Conservation (phyloP, 2,888 invertebrate species). For the Cyrtodaria siliqua region DNA sequence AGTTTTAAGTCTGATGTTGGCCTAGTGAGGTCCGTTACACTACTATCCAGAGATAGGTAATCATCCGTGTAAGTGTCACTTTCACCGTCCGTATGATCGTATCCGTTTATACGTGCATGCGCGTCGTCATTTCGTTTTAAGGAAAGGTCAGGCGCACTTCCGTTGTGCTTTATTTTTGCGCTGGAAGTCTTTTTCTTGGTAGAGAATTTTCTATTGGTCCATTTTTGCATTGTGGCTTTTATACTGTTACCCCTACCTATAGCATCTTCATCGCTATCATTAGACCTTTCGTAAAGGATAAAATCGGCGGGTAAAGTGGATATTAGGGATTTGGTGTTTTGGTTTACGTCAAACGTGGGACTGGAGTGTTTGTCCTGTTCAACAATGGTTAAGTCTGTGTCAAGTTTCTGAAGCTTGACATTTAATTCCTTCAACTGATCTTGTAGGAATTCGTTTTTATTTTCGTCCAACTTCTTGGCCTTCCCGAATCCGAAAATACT, state of each 20-base stretch:
- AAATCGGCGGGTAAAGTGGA: neutral
- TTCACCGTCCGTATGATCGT: constrained; percentile 12
- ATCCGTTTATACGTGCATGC: constrained; percentile 19
- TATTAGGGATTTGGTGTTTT: constrained; percentile 50
- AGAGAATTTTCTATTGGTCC: constrained; percentile 73
- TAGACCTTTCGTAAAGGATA: no score
- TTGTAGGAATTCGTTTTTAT: constrained; percentile 66
- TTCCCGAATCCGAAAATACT: constrained; percentile 73
- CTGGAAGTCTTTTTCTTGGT: constrained; percentile 53
- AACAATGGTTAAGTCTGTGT: constrained; percentile 63
- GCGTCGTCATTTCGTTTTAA: constrained; percentile 46
- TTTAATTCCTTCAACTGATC: constrained; percentile 69
- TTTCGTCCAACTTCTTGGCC: constrained; percentile 68
- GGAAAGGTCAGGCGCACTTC: constrained; percentile 40
- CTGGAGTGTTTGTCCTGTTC: constrained; percentile 38
- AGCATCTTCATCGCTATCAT: constrained; percentile 17
- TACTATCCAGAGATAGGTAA: constrained; percentile 40
- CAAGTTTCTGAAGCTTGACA: constrained; percentile 70
- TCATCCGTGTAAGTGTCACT: constrained; percentile 32
- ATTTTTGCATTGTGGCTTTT: constrained; percentile 74
- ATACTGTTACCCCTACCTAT: constrained; percentile 57
- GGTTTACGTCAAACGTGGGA: constrained; percentile 63
- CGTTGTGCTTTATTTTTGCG: constrained; percentile 32
- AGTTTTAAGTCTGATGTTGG: constrained; percentile 52
- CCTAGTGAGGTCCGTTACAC: constrained; percentile 60